Conservation (phyloP, 2,888 invertebrate species). For the Eurytoma adleriae region DNA sequence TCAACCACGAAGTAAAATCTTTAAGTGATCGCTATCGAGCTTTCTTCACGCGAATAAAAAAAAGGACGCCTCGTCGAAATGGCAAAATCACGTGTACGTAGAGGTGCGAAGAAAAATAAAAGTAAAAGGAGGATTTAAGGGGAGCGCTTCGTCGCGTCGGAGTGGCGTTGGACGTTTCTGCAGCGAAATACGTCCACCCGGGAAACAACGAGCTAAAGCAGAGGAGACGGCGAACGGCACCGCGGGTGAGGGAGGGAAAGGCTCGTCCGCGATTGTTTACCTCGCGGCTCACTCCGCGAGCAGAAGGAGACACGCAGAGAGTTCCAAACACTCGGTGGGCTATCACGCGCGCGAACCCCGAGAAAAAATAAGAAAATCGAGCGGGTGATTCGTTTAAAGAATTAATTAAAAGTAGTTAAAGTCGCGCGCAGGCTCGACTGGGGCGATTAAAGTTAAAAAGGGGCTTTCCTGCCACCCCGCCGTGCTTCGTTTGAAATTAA, state of each 20-base stretch:
- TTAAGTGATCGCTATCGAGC: not conserved
- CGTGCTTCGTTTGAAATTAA: too few species aligned
- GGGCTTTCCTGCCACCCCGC: too few species aligned
- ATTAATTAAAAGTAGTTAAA: not conserved
- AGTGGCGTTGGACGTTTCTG: slow-evolving; percentile 12
- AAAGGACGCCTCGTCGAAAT: not conserved
- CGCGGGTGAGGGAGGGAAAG: slow-evolving; percentile 6
- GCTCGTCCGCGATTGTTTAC: not conserved
- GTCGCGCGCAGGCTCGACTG: not conserved
- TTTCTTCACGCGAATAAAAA: not conserved
- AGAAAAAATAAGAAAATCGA: not conserved
- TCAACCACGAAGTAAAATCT: not conserved
- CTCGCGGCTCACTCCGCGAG: too few species aligned
- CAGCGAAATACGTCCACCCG: not conserved
- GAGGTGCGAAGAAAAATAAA: not conserved
- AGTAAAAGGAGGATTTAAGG: slow-evolving; percentile 1
- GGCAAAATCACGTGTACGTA: not conserved
- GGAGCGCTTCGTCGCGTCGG: slow-evolving; percentile 1
- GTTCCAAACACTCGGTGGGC: not conserved
- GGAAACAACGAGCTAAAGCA: not conserved
- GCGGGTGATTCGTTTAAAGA: not conserved
- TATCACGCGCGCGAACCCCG: not conserved
- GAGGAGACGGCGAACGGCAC: slow-evolving; percentile 26
- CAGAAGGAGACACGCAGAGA: not conserved
- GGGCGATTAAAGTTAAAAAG: too few species aligned